Evolutionary conservation across 2,797 vertebrate genomes (phyloP), one percentile per base, ranked within the genome.

Genomic region (Syngnathus rostellatus): DNA sequence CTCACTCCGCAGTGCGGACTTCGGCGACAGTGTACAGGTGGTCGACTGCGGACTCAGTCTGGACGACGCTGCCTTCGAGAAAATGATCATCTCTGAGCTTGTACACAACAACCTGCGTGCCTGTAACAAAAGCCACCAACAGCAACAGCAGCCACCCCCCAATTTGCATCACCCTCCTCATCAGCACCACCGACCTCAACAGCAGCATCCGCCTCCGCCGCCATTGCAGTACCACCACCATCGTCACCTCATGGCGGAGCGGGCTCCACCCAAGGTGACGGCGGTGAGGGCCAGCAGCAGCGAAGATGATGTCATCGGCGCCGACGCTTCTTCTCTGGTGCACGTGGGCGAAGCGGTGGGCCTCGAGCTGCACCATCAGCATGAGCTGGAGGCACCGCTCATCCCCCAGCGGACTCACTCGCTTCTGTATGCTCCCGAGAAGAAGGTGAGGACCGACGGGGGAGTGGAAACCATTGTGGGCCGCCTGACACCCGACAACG

Each of bases 331-430:
- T 0, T 97, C 97, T 77, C 81, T 98, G 85, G 95, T 97, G 92
- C 95, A 94, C 53, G 82, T 94, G 1, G 93, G 83, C 1, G 84
- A 86, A 69, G 39, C 86, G 0, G 87, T 82, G 76, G 93, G 93
- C 72, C 92, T 97, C 39, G 93, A 94, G 83, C 92, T 95, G 77
- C 95, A 94, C 81, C 88, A 86, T 67, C 94, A 94, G 88, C 93
- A 89, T 65, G 93, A 95, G 77, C 92, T 99, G 3, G 95, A 98
- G 86, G 96, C 96, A 0, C 97, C 97, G 0, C 94, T 99, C 78
- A 98, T 99, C 78, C 97, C 97, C 65, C 96, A 99, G 84, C 92
- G 97, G 92, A 99, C 97, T 95, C 97, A 99, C 92, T 99, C 97
- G 76, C 96, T 99, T 91, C 94, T 99, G 86, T 99, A 99, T 76